Evolutionary conservation across 2,888 invertebrate genomes (phyloP).

Genomic region (Cephus runcator): DNA sequence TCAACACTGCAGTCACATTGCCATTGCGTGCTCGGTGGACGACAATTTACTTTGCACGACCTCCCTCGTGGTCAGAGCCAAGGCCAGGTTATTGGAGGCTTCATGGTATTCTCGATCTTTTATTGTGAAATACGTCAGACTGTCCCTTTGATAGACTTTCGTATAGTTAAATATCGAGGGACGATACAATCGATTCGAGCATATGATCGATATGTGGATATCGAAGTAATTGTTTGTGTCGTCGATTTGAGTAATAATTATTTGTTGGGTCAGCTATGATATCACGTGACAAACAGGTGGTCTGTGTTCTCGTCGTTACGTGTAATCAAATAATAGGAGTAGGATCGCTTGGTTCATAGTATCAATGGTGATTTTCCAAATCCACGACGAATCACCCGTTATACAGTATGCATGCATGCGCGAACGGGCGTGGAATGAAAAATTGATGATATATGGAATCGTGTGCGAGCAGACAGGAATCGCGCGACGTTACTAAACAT

Average conservation of each 20-base stretch:
- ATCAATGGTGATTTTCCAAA: not conserved
- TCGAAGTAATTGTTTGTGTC: not conserved
- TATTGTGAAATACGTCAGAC: not conserved
- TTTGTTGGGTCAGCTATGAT: not conserved
- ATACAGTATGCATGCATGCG: not conserved
- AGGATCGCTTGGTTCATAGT: not conserved
- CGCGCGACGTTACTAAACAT: not conserved
- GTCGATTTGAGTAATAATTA: not conserved
- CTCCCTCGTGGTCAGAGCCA: not conserved
- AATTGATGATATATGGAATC: not conserved
- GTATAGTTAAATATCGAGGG: not conserved
- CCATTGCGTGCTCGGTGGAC: not conserved
- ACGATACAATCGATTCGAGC: not conserved
- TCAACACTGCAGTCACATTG: not conserved
- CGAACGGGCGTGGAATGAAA: not conserved
- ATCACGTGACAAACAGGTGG: not conserved
- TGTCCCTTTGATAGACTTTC: not conserved
- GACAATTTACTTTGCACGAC: not conserved
- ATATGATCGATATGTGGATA: not conserved
- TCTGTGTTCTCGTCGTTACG: not conserved
- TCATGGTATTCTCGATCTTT: not conserved
- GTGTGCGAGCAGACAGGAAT: not conserved
- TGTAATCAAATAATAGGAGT: not conserved
- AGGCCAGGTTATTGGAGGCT: not conserved
- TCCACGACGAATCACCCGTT: not conserved